These are phyloP conservation scores for Drosophila elegans DNA, from an alignment of 1,140 invertebrate species.

Conservation along the genomic window DNA sequence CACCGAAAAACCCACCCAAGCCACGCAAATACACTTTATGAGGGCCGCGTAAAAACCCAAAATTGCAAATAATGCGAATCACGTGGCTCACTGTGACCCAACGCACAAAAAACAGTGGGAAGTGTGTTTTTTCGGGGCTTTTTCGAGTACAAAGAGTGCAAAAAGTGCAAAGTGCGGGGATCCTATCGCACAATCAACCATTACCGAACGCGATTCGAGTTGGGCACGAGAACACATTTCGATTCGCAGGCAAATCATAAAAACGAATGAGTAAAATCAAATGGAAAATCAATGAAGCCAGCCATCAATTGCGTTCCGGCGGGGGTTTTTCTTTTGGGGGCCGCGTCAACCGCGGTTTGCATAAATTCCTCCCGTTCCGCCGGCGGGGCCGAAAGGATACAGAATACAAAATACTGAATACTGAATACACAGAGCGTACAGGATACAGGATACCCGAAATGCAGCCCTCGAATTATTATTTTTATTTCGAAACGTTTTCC, in stretches of 20 bases:
- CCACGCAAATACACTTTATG: constrained; percentile 42
- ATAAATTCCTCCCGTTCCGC: constrained; percentile 34
- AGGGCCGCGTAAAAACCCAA: constrained; percentile 69
- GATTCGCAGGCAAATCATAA: constrained; percentile 82
- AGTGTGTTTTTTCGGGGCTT: constrained; percentile 25
- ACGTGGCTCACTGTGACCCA: constrained; percentile 66
- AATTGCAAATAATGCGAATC: constrained; percentile 82
- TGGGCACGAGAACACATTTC: constrained; percentile 69
- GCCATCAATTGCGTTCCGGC: constrained; percentile 66
- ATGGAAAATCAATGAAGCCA: constrained; percentile 80
- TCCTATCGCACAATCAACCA: constrained; percentile 73
- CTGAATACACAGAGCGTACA: neutral
- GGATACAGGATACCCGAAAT: constrained; percentile 30
- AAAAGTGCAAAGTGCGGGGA: constrained; percentile 52
- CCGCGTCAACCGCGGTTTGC: constrained; percentile 48
- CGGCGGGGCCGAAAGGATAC: constrained; percentile 23
- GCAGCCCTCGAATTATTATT: constrained; percentile 49
- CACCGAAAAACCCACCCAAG: too few species aligned
- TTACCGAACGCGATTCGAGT: constrained; percentile 76
- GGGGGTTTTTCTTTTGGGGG: constrained; percentile 2
- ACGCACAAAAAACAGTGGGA: constrained; percentile 34
- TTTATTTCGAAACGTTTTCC: constrained; percentile 51
- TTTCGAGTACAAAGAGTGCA: constrained; percentile 35
- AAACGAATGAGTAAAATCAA: constrained; percentile 82
- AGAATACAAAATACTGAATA: constrained; percentile 16